Base-by-base conservation (phyloP, 1,140 invertebrate species). In the Arion vulgaris region DNA sequence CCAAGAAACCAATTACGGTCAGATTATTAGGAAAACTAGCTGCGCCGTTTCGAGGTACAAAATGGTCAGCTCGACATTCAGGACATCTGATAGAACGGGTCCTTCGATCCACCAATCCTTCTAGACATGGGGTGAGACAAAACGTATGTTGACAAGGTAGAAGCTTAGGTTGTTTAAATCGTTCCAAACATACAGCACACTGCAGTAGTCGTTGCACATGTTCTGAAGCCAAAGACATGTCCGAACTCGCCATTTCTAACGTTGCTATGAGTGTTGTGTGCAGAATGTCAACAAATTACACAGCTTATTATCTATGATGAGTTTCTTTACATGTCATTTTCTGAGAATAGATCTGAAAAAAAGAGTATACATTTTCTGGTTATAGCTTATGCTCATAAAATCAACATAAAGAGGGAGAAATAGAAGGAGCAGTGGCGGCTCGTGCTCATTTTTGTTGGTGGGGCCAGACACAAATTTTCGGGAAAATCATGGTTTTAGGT, bases 101-200 rank as follows among this genome's bases (percentile, higher is more conserved):
- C 23, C 84, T 76, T 19, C 72, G 66, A 69, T 89, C 86, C 26
- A 90, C 85, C 4, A 92, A 80, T 26, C 89, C 89, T 80, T 90
- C 87, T 15, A 92, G 84, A 85, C 91, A 91, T 53, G 90, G 98
- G 89, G 98, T 97, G 95, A 98, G 97, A 92, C 98, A 99, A 93
- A 99, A 99, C 85, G 98, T 99, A 94, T 99, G 98, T 94, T 99
- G 98, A 92, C 98, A 99, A 95, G 98, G 98, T 88, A 99, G 93
- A 88, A 99, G 94, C 93, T 99, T 99, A 45, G 98, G 98, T 93
- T 98, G 98, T 89, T 97, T 95, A 93, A 97, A 99, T 86, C 98
- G 95, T 93, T 99, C 98, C 90, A 99, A 93, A 92, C 98, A 99
- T 88, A 99, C 98, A 90, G 97, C 96, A 93, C 98, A 99, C 81